Percentiles rank a stretch among this genome's conserved stretches.
These are phyloP conservation scores for Chiroxiphia lanceolata DNA, from an alignment of 2,797 vertebrate genomes.

Conservation along the genomic window DNA sequence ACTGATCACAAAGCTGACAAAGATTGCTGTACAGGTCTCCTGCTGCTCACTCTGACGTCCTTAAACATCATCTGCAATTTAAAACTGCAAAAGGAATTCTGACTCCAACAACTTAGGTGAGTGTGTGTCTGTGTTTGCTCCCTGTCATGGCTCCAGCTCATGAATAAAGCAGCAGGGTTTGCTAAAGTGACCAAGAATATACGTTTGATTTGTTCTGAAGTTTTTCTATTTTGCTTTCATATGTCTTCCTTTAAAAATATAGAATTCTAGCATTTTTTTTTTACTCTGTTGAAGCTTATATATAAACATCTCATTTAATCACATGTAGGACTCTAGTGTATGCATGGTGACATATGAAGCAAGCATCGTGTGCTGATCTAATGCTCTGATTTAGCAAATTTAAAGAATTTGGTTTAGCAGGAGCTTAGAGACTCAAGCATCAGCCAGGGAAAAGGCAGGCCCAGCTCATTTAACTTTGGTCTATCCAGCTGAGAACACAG, in stretches of 20 bases:
- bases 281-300: not conserved
- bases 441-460: not conserved
- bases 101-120: conserved; percentile 61
- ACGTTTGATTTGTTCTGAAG: not conserved
- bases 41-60: not conserved
- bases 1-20: conserved; percentile 6
- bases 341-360: not conserved
- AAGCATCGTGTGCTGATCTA: not conserved
- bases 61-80: conserved; percentile 26
- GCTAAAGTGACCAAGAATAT: not conserved
- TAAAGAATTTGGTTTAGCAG: not conserved
- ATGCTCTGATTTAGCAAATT: not conserved
- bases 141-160: not conserved
- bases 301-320: not conserved
- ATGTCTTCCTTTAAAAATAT: not conserved
- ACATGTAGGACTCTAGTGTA: not conserved
- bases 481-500: not conserved
- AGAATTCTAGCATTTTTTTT: not conserved
- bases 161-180: not conserved
- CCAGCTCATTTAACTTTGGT: not conserved
- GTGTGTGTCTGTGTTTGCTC: conserved; percentile 15
- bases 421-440: not conserved
- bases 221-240: not conserved
- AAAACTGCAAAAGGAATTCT: not conserved
- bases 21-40: not conserved